phyloP scores from a whole-genome alignment of 2,888 invertebrate genomes.

The Schizotus pectinicornis region DNA sequence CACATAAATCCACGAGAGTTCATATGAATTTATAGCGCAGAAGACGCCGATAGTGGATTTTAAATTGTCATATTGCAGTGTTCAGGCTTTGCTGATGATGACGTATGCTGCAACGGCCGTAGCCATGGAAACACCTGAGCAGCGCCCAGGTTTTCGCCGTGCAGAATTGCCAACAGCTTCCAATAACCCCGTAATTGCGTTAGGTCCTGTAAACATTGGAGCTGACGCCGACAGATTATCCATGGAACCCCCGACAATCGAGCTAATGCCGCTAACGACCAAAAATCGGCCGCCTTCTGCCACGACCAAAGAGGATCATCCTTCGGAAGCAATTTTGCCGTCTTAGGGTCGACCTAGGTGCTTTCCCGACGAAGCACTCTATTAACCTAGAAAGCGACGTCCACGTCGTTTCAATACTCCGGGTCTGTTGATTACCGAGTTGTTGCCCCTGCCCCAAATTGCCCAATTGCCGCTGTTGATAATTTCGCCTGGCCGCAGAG shows the following conservation, averaged over 20 bases:
- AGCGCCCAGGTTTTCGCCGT: slow-evolving; percentile 21
- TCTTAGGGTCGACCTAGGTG: neutral
- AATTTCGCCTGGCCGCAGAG: too few relatives aligned
- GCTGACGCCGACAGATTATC: slow-evolving; percentile 41
- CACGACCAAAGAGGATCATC: too few relatives aligned
- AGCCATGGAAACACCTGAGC: slow-evolving; percentile 37
- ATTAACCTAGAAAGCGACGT: too few relatives aligned
- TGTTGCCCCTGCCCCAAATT: neutral
- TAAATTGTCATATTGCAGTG: slow-evolving; percentile 49
- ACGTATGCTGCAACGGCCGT: slow-evolving; percentile 41
- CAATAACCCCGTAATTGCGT: slow-evolving; percentile 47
- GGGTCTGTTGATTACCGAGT: neutral
- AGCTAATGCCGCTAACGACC: slow-evolving; percentile 3
- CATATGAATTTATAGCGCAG: slow-evolving; percentile 47
- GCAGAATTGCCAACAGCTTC: slow-evolving; percentile 34
- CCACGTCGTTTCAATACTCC: neutral
- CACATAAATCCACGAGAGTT: slow-evolving; percentile 48
- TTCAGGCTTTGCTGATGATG: slow-evolving; percentile 37
- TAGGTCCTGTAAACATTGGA: slow-evolving; percentile 48
- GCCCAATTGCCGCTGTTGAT: neutral
- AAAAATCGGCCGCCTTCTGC: too few relatives aligned
- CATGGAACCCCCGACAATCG: slow-evolving; percentile 33
- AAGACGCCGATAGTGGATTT: slow-evolving; percentile 49
- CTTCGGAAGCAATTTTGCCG: too few relatives aligned
- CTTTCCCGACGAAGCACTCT: neutral